Conservation (phyloP, 2,797 vertebrate genomes). For the Danio kyathit region DNA sequence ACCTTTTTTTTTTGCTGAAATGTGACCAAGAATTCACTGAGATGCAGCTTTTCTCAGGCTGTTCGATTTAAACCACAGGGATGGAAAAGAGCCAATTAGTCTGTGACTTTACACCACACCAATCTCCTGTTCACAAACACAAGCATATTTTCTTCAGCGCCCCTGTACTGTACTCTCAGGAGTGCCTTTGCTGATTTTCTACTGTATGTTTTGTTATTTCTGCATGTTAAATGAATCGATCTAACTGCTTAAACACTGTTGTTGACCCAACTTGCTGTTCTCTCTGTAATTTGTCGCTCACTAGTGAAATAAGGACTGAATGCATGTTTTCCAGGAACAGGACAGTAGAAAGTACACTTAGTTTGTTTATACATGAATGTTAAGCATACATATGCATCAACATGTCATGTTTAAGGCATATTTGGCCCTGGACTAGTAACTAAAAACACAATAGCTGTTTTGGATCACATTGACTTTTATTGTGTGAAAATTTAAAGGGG, state of each 20-base stretch:
- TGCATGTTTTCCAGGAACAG: background rate
- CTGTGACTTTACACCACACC: background rate
- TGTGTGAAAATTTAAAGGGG: too few relatives aligned
- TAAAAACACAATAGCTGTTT: too few relatives aligned
- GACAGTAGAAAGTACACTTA: background rate
- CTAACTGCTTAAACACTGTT: conserved; percentile 28
- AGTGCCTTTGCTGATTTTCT: conserved; percentile 2
- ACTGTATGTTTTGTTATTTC: background rate
- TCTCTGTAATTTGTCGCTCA: conserved; percentile 1
- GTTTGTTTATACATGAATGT: too few relatives aligned
- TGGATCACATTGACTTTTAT: too few relatives aligned
- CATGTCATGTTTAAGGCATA: too few relatives aligned
- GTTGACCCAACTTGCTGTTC: conserved; percentile 21
- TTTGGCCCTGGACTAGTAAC: too few relatives aligned
- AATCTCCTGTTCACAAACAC: background rate
- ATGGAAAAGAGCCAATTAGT: conserved; percentile 58
- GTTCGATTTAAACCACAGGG: conserved; percentile 45
- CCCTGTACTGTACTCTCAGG: background rate
- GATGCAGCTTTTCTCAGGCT: conserved; percentile 14
- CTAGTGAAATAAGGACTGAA: conserved; percentile 1
- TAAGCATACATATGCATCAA: too few relatives aligned
- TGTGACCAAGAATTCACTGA: background rate
- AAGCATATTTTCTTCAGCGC: background rate
- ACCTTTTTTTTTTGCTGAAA: background rate
- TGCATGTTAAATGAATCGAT: background rate